Conservation (phyloP, 2,113 vertebrate genomes). For the Mesitornis unicolor region DNA sequence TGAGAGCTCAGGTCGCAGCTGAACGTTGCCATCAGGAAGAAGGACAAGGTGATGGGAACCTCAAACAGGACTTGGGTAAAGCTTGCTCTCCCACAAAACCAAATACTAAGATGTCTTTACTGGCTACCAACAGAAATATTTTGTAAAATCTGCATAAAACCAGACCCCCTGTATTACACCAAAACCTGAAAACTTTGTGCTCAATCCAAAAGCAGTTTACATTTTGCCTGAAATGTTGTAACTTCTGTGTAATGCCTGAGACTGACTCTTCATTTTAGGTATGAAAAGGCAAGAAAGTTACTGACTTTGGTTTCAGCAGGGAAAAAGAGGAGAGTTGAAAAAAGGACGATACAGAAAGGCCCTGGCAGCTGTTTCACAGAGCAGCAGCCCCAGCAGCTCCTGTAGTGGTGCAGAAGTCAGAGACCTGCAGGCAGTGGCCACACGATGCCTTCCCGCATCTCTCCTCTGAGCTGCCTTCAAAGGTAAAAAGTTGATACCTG, state of each 20-base stretch:
- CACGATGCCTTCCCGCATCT: rapidly evolving
- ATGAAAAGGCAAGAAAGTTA: neutral
- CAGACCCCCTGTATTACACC: neutral
- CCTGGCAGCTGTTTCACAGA: neutral
- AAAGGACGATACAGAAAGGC: neutral
- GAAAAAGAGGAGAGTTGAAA: neutral
- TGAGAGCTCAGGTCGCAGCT: neutral
- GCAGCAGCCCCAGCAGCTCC: neutral
- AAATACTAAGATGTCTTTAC: neutral
- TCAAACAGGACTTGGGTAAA: neutral
- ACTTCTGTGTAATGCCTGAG: neutral
- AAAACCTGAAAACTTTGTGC: neutral
- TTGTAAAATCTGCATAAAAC: neutral
- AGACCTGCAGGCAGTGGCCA: neutral
- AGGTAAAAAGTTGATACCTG: neutral
- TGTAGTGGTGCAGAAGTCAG: neutral
- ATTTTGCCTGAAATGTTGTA: neutral
- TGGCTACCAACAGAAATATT: neutral
- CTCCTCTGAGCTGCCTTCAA: neutral
- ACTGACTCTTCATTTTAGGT: neutral
- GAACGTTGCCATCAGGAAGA: neutral
- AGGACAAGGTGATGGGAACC: neutral
- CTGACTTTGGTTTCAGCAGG: neutral
- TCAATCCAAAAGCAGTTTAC: neutral
- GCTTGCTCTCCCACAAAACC: neutral